These are phyloP conservation scores for Patella ulyssiponensis DNA, from an alignment of 2,888 invertebrate genomes.

Conservation along the genomic window DNA sequence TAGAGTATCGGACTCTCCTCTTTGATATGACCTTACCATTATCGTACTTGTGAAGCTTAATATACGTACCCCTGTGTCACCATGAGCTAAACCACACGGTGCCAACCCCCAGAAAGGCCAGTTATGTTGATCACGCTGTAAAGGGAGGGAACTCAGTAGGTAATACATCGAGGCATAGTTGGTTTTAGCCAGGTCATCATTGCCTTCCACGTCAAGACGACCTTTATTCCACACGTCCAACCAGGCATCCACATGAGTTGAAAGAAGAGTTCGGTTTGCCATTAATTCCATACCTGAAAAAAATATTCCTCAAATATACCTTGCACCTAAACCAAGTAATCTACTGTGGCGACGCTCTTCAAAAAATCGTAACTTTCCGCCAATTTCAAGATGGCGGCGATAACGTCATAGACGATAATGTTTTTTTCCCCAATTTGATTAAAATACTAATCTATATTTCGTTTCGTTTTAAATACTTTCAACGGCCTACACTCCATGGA, in stretches of 20 bases:
- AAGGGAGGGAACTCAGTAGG: conserved; percentile 65
- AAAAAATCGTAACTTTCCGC: too few relatives aligned
- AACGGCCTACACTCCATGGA: too few relatives aligned
- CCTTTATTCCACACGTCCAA: conserved; percentile 60
- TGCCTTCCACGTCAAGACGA: conserved; percentile 62
- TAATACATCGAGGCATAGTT: conserved; percentile 67
- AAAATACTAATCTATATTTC: too few relatives aligned
- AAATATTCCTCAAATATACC: background rate
- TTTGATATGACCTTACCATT: too few relatives aligned
- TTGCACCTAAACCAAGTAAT: too few relatives aligned
- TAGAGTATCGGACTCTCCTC: too few relatives aligned
- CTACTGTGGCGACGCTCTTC: too few relatives aligned
- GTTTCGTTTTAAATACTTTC: too few relatives aligned
- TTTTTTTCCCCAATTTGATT: too few relatives aligned
- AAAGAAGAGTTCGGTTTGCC: conserved; percentile 45
- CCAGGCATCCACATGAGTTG: conserved; percentile 61
- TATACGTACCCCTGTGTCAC: conserved; percentile 38
- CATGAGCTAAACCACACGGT: conserved; percentile 68
- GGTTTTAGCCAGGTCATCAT: conserved; percentile 52
- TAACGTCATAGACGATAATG: too few relatives aligned
- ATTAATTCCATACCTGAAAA: conserved; percentile 38
- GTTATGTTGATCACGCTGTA: conserved; percentile 41
- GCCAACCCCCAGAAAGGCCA: conserved; percentile 68
- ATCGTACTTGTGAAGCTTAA: too few relatives aligned
- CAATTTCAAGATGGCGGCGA: too few relatives aligned